These are phyloP conservation scores for Zoanthus gigantus DNA, from an alignment of 92 coral and sea anemone genomes.

Conservation along the genomic window DNA sequence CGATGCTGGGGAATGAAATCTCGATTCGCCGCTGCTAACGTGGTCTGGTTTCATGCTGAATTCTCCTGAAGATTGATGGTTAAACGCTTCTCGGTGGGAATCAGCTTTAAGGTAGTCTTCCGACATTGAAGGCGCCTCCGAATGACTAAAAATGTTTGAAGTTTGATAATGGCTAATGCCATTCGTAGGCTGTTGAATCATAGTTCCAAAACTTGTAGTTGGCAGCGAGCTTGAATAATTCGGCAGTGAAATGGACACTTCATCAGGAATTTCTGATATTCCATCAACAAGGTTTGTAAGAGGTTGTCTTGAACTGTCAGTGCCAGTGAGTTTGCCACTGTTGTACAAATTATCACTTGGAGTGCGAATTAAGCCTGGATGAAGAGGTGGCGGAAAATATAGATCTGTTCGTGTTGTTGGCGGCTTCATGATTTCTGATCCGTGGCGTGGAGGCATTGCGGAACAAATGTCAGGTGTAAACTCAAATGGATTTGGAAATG, in stretches of 20 bases:
- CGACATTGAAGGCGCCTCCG: conserved; percentile 55
- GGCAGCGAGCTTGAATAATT: conserved; percentile 38
- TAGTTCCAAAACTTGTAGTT: conserved; percentile 45
- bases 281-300: conserved; percentile 59
- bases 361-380: conserved; percentile 47
- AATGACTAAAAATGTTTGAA: conserved; percentile 55
- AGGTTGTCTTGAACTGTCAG: conserved; percentile 62
- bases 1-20: conserved; percentile 64
- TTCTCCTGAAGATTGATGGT: conserved; percentile 64
- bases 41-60: conserved; percentile 71
- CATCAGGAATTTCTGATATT: conserved; percentile 82
- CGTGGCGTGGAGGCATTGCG: conserved; percentile 77
- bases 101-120: conserved; percentile 64
- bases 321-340: conserved; percentile 36
- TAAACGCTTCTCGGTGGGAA: conserved; percentile 54
- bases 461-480: conserved; percentile 72
- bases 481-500: conserved; percentile 73
- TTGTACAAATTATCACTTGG: conserved; percentile 46
- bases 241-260: conserved; percentile 71
- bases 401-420: conserved; percentile 53
- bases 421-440: conserved; percentile 77
- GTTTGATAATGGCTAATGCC: conserved; percentile 56
- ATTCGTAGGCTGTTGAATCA: conserved; percentile 43
- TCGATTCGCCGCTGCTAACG: conserved; percentile 58
- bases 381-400: conserved; percentile 73